A percentile compares a stretch with the other conserved stretches of the same genome.
phyloP scores from a whole-genome alignment of 1,140 invertebrate genomes.

The Saccostrea cuccullata region DNA sequence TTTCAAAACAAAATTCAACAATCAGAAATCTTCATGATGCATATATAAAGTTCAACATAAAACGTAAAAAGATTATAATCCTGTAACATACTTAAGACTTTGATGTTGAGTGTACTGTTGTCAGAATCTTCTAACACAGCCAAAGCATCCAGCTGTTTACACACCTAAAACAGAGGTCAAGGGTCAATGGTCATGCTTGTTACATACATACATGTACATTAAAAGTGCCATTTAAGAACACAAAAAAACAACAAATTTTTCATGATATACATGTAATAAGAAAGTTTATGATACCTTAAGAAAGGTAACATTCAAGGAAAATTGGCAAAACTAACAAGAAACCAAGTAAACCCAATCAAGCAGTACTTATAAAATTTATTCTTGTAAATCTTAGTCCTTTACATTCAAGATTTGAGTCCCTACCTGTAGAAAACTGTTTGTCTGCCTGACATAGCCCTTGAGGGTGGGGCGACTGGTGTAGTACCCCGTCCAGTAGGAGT shows the following conservation, averaged over 20 bases:
- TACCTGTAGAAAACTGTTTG: constrained; percentile 86
- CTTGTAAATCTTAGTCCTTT: background rate
- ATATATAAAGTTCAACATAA: background rate
- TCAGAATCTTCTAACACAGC: constrained; percentile 71
- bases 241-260: too few relatives aligned
- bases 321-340: too few relatives aligned
- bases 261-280: too few relatives aligned
- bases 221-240: background rate
- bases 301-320: too few relatives aligned
- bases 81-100: constrained; percentile 68
- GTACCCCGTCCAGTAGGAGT: constrained; percentile 95
- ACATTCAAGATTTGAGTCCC: background rate
- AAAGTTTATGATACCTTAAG: too few relatives aligned
- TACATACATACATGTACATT: too few relatives aligned
- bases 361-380: background rate
- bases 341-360: background rate
- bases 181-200: background rate
- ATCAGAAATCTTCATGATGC: background rate
- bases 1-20: background rate
- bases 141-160: constrained; percentile 79
- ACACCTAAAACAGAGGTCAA: constrained; percentile 64
- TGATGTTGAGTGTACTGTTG: constrained; percentile 66
- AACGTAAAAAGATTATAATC: background rate
- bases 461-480: constrained; percentile 92
- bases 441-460: constrained; percentile 86